Conservation (phyloP, 30 jellyfish, hydroid and myxozoan genomes). For the Chrysaora quinquecirrha region DNA sequence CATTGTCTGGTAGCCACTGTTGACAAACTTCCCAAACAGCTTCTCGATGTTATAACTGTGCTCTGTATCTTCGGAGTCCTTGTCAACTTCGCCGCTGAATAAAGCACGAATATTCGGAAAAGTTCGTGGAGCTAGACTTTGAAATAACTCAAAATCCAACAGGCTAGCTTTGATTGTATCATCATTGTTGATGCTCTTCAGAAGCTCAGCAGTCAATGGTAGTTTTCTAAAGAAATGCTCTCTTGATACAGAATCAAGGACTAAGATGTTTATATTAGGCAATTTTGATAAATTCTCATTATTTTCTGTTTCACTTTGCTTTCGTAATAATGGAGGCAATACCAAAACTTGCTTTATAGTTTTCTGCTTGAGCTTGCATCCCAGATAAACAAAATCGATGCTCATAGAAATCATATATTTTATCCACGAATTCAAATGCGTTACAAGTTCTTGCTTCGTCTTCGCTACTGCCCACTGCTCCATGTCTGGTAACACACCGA, state of each 20-base stretch:
- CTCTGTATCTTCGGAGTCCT: conserved; percentile 85
- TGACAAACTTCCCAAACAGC: conserved; percentile 64
- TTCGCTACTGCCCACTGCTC: conserved; percentile 76
- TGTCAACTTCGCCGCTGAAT: conserved; percentile 94
- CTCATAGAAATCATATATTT: conserved; percentile 49
- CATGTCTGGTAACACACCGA: conserved; percentile 75
- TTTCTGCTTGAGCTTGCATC: conserved; percentile 66
- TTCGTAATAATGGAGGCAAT: conserved; percentile 76
- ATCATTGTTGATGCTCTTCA: conserved; percentile 43
- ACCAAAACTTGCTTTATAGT: conserved; percentile 82
- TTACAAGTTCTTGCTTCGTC: conserved; percentile 63
- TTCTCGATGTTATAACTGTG: conserved; percentile 68
- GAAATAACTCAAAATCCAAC: conserved; percentile 88
- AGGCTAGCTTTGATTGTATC: conserved; percentile 25
- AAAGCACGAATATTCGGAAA: conserved; percentile 97
- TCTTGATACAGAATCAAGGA: conserved; percentile 92
- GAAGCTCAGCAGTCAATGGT: conserved; percentile 73
- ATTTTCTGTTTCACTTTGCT: conserved; percentile 12
- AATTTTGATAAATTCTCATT: conserved; percentile 13
- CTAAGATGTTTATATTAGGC: conserved; percentile 77
- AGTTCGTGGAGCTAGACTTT: conserved; percentile 97
- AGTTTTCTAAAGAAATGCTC: conserved; percentile 92
- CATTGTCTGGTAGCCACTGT: conserved; percentile 89
- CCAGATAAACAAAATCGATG: conserved; percentile 71
- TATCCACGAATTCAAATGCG: conserved; percentile 25